Conservation (phyloP, 2,888 invertebrate genomes). For the Halictus ligatus region DNA sequence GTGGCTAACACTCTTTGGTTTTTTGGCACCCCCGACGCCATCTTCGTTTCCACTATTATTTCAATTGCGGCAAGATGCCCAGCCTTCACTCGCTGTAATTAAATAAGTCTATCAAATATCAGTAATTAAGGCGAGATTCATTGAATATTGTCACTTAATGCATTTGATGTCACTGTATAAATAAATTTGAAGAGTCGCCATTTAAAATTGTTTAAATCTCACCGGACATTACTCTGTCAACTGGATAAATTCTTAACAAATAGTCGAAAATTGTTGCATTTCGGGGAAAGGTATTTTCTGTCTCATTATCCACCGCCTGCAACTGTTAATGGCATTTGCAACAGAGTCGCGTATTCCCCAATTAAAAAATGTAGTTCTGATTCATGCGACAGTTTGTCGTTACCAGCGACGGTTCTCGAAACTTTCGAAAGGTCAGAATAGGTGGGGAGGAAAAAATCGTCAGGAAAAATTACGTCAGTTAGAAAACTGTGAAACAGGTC, state of each 20-base stretch:
- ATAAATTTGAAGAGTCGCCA: too few relatives aligned
- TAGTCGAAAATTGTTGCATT: not conserved
- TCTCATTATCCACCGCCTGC: not conserved
- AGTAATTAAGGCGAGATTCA: too few relatives aligned
- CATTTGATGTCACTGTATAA: too few relatives aligned
- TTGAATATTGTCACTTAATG: too few relatives aligned
- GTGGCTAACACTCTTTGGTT: too few relatives aligned
- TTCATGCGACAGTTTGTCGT: not conserved
- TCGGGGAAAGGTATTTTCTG: not conserved
- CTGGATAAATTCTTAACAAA: not conserved
- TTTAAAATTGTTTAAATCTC: too few relatives aligned
- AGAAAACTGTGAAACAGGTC: slow-evolving; percentile 55
- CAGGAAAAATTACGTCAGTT: slow-evolving; percentile 65
- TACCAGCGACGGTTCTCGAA: slow-evolving; percentile 13
- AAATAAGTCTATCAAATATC: too few relatives aligned
- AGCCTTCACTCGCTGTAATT: too few relatives aligned
- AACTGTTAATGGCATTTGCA: not conserved
- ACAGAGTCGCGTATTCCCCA: not conserved
- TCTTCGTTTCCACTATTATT: too few relatives aligned
- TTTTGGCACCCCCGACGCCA: too few relatives aligned
- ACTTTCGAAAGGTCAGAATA: slow-evolving; percentile 37
- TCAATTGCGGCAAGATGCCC: too few relatives aligned
- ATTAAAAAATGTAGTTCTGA: slow-evolving; percentile 27
- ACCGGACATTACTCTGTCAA: too few relatives aligned
- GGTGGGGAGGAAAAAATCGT: slow-evolving; percentile 15